A percentile compares a stretch with the other conserved stretches of the same genome.
Evolutionary conservation across 2,797 vertebrate genomes (phyloP).

Genomic region (Trachops cirrhosus): DNA sequence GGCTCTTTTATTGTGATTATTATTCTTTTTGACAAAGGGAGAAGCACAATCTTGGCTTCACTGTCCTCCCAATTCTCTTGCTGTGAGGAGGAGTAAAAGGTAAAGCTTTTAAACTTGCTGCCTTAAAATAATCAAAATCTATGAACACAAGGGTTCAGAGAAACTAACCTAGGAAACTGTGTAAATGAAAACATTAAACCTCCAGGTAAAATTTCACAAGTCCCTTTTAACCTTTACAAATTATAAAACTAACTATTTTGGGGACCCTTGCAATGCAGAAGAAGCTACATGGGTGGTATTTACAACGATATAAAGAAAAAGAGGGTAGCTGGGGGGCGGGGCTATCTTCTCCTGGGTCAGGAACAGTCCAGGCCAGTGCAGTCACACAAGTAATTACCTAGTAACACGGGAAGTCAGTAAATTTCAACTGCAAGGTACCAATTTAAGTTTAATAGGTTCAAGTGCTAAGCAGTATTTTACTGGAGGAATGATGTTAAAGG

Average conservation of each 20-base stretch:
- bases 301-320: background rate
- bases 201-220: conserved; percentile 2
- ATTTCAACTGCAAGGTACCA: background rate
- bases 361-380: background rate
- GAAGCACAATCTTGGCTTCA: background rate
- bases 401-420: background rate
- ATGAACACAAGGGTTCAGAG: background rate
- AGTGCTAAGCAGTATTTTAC: background rate
- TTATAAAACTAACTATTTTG: background rate
- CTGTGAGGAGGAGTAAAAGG: background rate
- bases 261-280: background rate
- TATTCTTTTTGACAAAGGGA: background rate
- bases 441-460: background rate
- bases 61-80: background rate
- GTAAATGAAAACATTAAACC: background rate
- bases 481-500: background rate
- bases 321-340: background rate
- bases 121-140: background rate
- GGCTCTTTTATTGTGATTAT: background rate
- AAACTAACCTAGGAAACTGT: background rate
- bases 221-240: background rate
- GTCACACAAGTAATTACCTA: background rate
- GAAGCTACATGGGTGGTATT: background rate
- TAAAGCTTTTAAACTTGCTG: background rate
- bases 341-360: background rate